Evolutionary conservation across 2,888 invertebrate species (phyloP), one percentile per base, ranked within the genome.

Genomic region (Plemyria rubiginata): DNA sequence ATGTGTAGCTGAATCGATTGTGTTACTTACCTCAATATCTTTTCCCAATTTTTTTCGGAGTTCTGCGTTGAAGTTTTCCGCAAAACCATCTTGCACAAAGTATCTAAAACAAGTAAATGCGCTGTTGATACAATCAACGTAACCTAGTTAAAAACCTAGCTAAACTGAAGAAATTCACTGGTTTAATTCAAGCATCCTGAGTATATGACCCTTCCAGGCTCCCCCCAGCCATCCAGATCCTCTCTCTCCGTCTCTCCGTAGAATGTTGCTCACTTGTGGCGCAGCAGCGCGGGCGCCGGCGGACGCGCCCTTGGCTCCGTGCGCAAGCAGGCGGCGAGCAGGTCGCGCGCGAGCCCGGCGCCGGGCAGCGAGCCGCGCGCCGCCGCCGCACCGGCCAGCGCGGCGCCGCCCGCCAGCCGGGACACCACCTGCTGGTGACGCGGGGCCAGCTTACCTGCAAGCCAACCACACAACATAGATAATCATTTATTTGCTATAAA

Each of bases 241-340:
- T n/a, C n/a, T n/a, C n/a, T n/a, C n/a, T n/a, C n/a, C n/a, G n/a
- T n/a, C n/a, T n/a, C n/a, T n/a, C n/a, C n/a, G n/a, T n/a, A n/a
- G n/a, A n/a, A n/a, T n/a, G 5, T 32, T 32, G 32, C 7, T 4
- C 32, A 7, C 32, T 29, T 29, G 29, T 29, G 32, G 32, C 32
- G 36, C 8, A 96, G 84, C n/a, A 96, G 87, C 22, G 94, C 93
- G 0, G 93, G 87, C 22, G 95, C 95, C 0, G 93, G 90, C 0
- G 96, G 94, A 1, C 96, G 82, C 0, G 94, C 87, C 0, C 94
- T 85, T 0, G 96, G 96, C 79, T 96, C 96, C 82, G 96, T 95
- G 62, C 94, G 78, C 54, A 92, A 82, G 43, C 91, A 90, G 29
- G 93, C 94, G 0, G 93, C 86, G 2, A 94, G 83, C 62, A 95